Percentiles rank a stretch among this genome's conserved stretches.
Conservation (phyloP, 2,113 vertebrate species). For the Speoplatyrhinus poulsoni region DNA sequence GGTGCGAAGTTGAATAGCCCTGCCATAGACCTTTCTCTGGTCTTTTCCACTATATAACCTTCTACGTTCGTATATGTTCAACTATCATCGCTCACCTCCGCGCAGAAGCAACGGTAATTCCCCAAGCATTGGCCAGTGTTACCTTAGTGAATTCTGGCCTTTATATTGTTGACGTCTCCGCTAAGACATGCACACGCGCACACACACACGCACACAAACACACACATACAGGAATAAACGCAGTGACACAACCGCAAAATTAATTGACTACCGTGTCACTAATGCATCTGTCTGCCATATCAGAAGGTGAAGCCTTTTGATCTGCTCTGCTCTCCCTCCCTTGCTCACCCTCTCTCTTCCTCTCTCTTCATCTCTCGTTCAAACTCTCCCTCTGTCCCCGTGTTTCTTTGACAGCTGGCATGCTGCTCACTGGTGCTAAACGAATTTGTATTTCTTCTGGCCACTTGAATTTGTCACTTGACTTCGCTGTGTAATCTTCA, state of each 20-base stretch:
- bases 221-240: background rate
- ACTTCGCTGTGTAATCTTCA: constrained; percentile 69
- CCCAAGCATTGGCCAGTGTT: too few species aligned
- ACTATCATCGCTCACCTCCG: too few species aligned
- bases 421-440: constrained; percentile 72
- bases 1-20: too few species aligned
- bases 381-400: constrained; percentile 31
- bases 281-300: constrained; percentile 70
- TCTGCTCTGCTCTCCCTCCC: constrained; percentile 1
- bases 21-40: too few species aligned
- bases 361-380: constrained; percentile 38
- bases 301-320: constrained; percentile 48
- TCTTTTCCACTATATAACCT: too few species aligned
- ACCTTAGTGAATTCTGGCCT: too few species aligned
- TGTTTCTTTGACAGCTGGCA: constrained; percentile 59
- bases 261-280: constrained; percentile 65
- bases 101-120: too few species aligned
- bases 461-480: constrained; percentile 76
- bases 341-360: constrained; percentile 38
- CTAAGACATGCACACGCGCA: background rate
- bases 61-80: too few species aligned
- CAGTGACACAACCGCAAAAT: constrained; percentile 34
- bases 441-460: constrained; percentile 76
- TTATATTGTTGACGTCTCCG: background rate
- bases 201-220: constrained; percentile 1